These are phyloP conservation scores for Cyphomyrus discorhynchus DNA, from an alignment of 2,113 vertebrate genomes.

Conservation along the genomic window DNA sequence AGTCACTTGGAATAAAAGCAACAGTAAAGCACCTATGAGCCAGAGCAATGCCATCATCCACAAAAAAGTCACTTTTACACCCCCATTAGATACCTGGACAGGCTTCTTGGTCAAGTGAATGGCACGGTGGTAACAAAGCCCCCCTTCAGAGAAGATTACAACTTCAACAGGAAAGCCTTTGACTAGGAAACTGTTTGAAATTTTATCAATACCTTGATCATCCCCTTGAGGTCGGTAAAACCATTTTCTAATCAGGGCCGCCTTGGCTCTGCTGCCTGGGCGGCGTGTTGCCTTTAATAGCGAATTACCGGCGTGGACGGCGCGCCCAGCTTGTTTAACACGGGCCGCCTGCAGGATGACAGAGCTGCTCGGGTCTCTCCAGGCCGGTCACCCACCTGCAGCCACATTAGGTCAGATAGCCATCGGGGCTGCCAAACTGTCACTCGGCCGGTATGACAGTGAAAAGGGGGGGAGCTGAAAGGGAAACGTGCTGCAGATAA, in stretches of 20 bases:
- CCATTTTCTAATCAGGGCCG: conserved; percentile 58
- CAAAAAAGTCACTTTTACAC: conserved; percentile 33
- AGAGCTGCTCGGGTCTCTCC: conserved; percentile 53
- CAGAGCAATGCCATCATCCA: conserved; percentile 41
- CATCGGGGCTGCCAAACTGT: conserved; percentile 56
- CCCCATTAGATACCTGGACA: conserved; percentile 53
- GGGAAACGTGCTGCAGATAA: conserved; percentile 31
- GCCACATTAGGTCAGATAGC: conserved; percentile 60
- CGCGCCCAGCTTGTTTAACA: conserved; percentile 56
- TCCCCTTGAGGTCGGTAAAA: conserved; percentile 55
- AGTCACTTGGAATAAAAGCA: conserved; percentile 62
- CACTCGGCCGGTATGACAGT: conserved; percentile 43
- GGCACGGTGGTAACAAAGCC: conserved; percentile 54
- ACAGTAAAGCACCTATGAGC: conserved; percentile 47
- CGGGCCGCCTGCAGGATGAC: conserved; percentile 53
- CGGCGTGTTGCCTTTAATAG: conserved; percentile 42
- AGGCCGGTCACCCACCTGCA: conserved; percentile 53
- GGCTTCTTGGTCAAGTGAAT: conserved; percentile 62
- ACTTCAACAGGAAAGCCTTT: conserved; percentile 64
- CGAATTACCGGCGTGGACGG: conserved; percentile 39
- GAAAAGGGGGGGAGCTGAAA: neutral
- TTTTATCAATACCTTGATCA: conserved; percentile 65
- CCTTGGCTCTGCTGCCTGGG: conserved; percentile 47
- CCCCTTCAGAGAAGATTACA: conserved; percentile 64
- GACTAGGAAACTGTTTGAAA: conserved; percentile 66